Evolutionary conservation across 2,888 invertebrate species (phyloP).

Genomic region (Hydroisotoma schaefferi): DNA sequence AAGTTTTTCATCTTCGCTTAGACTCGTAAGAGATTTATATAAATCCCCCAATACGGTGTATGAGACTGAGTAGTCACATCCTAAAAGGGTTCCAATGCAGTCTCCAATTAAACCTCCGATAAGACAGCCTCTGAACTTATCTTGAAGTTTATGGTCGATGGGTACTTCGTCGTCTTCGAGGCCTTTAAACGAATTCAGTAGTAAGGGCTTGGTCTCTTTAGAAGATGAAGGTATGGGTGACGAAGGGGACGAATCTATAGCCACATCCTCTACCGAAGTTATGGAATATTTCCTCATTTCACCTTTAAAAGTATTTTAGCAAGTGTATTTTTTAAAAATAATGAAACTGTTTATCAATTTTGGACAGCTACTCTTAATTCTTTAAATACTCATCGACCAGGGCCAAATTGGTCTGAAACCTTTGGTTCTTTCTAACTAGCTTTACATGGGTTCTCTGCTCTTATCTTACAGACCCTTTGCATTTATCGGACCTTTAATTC

Average conservation of each 20-base stretch:
- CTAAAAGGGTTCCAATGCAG: conserved; percentile 67
- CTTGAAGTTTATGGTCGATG: conserved; percentile 37
- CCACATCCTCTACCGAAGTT: no score
- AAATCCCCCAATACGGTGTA: conserved; percentile 54
- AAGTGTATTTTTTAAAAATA: neutral
- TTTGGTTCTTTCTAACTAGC: no score
- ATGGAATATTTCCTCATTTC: no score
- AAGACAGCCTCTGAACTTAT: conserved; percentile 65
- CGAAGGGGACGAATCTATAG: no score
- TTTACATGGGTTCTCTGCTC: no score
- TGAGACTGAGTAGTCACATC: conserved; percentile 56
- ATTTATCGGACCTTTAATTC: no score
- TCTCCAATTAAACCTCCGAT: conserved; percentile 66
- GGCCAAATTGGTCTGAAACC: no score
- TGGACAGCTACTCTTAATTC: neutral
- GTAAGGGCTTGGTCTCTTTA: no score
- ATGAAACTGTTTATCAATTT: neutral
- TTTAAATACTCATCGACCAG: no score
- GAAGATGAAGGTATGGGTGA: no score
- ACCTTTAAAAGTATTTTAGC: neutral
- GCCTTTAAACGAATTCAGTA: neutral
- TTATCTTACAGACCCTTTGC: no score
- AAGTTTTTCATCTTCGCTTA: conserved; percentile 39
- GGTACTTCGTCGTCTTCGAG: neutral
- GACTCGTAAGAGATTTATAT: conserved; percentile 31